These are phyloP conservation scores for Xyliphius kryptos DNA, from an alignment of 2,113 vertebrate genomes.

Conservation along the genomic window DNA sequence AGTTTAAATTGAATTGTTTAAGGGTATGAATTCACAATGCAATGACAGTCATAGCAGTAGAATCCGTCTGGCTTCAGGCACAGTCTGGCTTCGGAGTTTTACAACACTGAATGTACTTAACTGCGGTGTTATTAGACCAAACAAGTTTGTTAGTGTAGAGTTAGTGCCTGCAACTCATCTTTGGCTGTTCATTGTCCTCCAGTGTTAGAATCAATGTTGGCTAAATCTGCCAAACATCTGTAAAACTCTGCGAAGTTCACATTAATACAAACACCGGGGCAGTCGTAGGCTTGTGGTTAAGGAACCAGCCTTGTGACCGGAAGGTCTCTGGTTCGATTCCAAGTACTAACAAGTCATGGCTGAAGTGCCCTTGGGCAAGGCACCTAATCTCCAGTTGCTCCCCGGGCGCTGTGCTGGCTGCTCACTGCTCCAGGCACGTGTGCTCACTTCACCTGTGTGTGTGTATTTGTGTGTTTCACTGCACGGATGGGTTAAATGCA, in stretches of 20 bases:
- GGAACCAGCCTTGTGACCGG: no score
- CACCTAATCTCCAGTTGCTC: no score
- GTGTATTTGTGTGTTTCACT: no score
- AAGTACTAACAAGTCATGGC: no score
- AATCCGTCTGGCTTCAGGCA: neutral
- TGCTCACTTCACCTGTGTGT: no score
- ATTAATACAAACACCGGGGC: neutral
- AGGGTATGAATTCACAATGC: neutral
- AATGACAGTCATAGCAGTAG: neutral
- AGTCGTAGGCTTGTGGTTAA: no score
- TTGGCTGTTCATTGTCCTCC: neutral
- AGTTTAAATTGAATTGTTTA: constrained; percentile 10
- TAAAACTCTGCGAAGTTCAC: neutral
- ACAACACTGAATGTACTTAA: neutral
- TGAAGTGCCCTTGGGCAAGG: no score
- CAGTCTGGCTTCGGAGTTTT: neutral
- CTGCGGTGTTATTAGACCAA: neutral
- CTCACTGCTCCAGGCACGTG: no score
- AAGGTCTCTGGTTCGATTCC: no score
- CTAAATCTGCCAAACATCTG: neutral
- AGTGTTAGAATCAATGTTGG: neutral
- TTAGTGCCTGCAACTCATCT: neutral
- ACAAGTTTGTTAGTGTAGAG: neutral
- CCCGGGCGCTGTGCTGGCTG: no score
- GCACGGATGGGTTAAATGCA: no score